Evolutionary conservation across 2,888 invertebrate genomes (phyloP), one percentile per base, ranked within the genome.

Genomic region (Octonoba sinensis): DNA sequence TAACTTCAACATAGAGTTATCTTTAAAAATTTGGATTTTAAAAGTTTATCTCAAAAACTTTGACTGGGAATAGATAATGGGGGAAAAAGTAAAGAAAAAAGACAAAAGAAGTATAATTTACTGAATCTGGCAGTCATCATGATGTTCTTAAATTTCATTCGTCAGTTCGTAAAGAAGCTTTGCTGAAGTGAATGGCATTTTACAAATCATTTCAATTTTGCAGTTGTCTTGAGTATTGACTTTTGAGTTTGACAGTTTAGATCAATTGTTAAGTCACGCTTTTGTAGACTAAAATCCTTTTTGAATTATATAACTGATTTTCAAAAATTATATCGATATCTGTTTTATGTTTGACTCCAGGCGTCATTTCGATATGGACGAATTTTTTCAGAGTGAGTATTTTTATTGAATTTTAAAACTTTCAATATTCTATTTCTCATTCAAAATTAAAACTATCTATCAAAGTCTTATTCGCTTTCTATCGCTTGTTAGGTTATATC

Each of bases 261-360:
- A 36, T 36, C 36, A 11, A 6, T 36, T 36, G 36, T 8, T n/a
- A 36, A 36, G 8, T 1, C 36, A 4, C 3, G 36, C 36, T 36
- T 36, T 36, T 36, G 3, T 8, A 4, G 36, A 11, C 36, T n/a
- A 36, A 11, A 11, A 36, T 4, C 36, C 4, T 36, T 8, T 36
- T 36, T 6, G 11, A 8, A 36, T 36, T 11, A 36, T 36, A 36
- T 11, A 1, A 36, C 36, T 36, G 36, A 36, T 36, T 36, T 36
- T 36, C 8, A 11, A 36, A 36, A 8, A 36, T 1, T 36, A 36
- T 36, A 11, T 36, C 11, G 36, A 36, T 36, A 36, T 54, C 54
- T 18, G 24, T 73, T 73, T 73, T 81, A 81, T 81, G 79, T 51
- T 81, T 73, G 54, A 81, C 49, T 36, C 67, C 46, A 81, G 56